Evolutionary conservation across 2,888 invertebrate genomes (phyloP).

Genomic region (Cartodere bifasciata): DNA sequence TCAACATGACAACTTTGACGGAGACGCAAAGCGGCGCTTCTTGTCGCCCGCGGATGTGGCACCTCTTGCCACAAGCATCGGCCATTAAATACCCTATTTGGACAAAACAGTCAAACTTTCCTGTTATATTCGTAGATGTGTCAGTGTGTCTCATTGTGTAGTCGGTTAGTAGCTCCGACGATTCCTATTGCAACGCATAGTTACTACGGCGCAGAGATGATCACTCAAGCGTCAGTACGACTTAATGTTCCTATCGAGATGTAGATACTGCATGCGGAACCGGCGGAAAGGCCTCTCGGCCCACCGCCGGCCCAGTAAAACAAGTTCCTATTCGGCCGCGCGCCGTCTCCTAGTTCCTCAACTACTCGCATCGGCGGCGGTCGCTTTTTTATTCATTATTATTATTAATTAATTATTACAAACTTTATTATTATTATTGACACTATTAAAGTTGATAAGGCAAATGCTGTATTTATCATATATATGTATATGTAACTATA

Average conservation of each 20-base stretch:
- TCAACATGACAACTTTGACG: slow-evolving; percentile 37
- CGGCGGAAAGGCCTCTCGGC: slow-evolving; percentile 39
- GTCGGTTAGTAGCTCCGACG: slow-evolving; percentile 35
- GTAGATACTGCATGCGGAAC: slow-evolving; percentile 36
- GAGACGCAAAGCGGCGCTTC: slow-evolving; percentile 42
- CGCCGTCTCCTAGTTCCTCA: slow-evolving; percentile 31
- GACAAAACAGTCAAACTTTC: no score
- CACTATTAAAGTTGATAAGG: slow-evolving; percentile 36
- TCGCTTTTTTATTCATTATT: slow-evolving; percentile 36
- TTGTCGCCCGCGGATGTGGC: slow-evolving; percentile 43
- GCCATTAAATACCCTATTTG: slow-evolving; percentile 30
- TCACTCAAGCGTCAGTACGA: slow-evolving; percentile 25
- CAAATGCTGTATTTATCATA: slow-evolving; percentile 37
- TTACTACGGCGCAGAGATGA: slow-evolving; percentile 27
- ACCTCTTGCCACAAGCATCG: slow-evolving; percentile 39
- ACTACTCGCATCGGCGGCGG: slow-evolving; percentile 31
- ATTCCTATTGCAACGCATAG: slow-evolving; percentile 40
- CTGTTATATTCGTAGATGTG: slow-evolving; percentile 30
- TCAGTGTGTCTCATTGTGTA: slow-evolving; percentile 31
- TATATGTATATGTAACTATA: slow-evolving; percentile 37
- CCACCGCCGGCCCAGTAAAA: slow-evolving; percentile 35
- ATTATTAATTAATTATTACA: slow-evolving; percentile 36
- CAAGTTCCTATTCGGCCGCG: slow-evolving; percentile 37
- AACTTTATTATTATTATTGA: slow-evolving; percentile 34
- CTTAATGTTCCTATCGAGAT: slow-evolving; percentile 38